Percentiles rank a stretch among this genome's conserved stretches.
Evolutionary conservation across 2,113 vertebrate species (phyloP).

Genomic region (Galemys pyrenaicus): DNA sequence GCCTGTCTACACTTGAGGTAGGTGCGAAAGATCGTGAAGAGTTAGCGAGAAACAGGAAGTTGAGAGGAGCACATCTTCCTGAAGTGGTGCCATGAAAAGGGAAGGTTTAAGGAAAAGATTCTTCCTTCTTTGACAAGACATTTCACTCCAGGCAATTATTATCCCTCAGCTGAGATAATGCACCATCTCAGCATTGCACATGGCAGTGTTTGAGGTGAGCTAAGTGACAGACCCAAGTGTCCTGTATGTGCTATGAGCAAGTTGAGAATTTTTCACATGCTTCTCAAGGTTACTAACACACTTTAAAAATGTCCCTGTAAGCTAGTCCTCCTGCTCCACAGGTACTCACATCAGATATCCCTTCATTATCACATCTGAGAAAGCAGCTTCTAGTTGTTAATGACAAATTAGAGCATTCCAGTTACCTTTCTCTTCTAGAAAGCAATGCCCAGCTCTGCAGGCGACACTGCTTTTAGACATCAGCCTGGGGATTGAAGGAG

Average conservation of each 20-base stretch:
- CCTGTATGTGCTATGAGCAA: not conserved
- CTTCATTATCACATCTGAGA: conserved; percentile 45
- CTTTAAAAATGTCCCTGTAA: conserved; percentile 7
- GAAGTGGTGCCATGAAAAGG: not conserved
- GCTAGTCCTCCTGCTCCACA: conserved; percentile 38
- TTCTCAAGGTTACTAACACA: not conserved
- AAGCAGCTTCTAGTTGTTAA: conserved; percentile 24
- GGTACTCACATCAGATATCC: not conserved
- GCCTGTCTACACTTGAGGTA: too few species aligned
- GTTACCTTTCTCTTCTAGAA: not conserved
- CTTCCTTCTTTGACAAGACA: not conserved
- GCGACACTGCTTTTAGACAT: conserved; percentile 16
- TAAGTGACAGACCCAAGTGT: not conserved
- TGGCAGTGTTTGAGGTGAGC: not conserved
- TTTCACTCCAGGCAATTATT: not conserved
- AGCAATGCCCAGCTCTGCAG: not conserved
- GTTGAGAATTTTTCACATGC: conserved; percentile 30
- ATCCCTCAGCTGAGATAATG: not conserved
- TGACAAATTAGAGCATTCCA: not conserved
- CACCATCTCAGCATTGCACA: not conserved
- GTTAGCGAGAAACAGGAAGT: too few species aligned
- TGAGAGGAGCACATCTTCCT: too few species aligned
- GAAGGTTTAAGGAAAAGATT: not conserved
- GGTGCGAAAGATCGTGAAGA: too few species aligned
- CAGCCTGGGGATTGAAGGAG: not conserved